phyloP scores from a whole-genome alignment of 2,113 vertebrate species.

The Zootoca vivipara region DNA sequence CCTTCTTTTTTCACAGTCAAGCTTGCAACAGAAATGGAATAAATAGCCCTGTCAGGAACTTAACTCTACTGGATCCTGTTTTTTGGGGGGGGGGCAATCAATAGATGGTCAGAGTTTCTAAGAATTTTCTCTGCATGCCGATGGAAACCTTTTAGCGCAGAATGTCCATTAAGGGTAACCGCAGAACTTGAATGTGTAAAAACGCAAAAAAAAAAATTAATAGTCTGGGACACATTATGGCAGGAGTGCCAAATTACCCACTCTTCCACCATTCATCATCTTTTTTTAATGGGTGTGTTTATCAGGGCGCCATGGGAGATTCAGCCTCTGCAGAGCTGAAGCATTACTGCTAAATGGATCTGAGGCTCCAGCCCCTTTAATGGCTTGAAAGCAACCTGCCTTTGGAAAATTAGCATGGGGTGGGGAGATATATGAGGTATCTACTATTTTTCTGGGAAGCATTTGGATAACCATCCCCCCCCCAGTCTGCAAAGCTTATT shows the following conservation, averaged over 20 bases:
- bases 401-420: constrained; percentile 3
- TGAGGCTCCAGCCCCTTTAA: constrained; percentile 23
- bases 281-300: constrained; percentile 25
- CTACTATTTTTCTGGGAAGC: neutral
- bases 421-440: neutral
- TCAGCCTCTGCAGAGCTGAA: constrained; percentile 30
- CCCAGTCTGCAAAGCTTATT: neutral
- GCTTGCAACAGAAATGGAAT: constrained; percentile 17
- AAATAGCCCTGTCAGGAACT: neutral
- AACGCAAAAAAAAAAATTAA: neutral
- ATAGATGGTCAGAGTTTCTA: constrained; percentile 18
- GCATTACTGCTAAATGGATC: constrained; percentile 15
- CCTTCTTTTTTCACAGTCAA: neutral
- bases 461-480: neutral
- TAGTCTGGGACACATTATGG: neutral
- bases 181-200: neutral
- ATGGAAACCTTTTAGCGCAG: constrained; percentile 1
- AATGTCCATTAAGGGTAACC: neutral
- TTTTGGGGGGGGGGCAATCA: constrained; percentile 7
- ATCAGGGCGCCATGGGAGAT: constrained; percentile 1
- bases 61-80: neutral
- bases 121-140: neutral
- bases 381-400: constrained; percentile 22
- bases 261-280: constrained; percentile 9
- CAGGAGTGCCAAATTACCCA: neutral